phyloP scores from a whole-genome alignment of 2,113 vertebrate genomes.

The Noctilio leporinus region DNA sequence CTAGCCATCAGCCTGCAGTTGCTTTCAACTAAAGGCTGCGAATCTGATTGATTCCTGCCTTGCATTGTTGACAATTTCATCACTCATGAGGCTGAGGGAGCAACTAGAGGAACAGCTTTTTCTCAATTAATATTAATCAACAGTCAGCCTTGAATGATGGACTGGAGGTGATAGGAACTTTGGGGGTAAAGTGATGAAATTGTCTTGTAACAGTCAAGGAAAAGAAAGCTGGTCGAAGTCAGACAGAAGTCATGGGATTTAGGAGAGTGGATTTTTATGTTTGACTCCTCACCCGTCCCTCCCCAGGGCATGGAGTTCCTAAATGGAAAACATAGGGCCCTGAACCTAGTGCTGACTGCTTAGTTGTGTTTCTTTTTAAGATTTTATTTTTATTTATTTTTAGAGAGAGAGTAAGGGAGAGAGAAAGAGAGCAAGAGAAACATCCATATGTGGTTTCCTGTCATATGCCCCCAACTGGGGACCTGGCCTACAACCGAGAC shows the following conservation, averaged over 20 bases:
- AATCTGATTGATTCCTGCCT: constrained; percentile 23
- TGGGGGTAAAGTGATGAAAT: neutral
- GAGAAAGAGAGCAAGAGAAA: no score
- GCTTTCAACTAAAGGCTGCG: neutral
- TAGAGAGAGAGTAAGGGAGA: no score
- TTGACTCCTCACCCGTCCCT: neutral
- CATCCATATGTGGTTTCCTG: no score
- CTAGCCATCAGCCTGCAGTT: neutral
- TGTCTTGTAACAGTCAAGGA: neutral
- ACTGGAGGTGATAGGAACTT: neutral
- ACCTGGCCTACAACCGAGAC: no score
- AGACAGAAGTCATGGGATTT: neutral
- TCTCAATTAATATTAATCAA: constrained; percentile 59
- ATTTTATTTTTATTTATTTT: no score
- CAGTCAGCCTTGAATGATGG: neutral
- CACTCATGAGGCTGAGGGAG: neutral
- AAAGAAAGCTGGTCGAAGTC: neutral
- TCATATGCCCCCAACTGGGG: no score
- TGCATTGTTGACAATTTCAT: constrained; percentile 7
- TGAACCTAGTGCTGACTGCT: neutral
- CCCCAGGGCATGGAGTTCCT: neutral
- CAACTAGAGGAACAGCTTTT: neutral
- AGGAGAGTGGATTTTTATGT: neutral
- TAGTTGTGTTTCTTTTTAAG: neutral
- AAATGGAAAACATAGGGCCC: neutral